Base-by-base conservation (phyloP, 2,797 vertebrate genomes). In the Danio tinwini region DNA sequence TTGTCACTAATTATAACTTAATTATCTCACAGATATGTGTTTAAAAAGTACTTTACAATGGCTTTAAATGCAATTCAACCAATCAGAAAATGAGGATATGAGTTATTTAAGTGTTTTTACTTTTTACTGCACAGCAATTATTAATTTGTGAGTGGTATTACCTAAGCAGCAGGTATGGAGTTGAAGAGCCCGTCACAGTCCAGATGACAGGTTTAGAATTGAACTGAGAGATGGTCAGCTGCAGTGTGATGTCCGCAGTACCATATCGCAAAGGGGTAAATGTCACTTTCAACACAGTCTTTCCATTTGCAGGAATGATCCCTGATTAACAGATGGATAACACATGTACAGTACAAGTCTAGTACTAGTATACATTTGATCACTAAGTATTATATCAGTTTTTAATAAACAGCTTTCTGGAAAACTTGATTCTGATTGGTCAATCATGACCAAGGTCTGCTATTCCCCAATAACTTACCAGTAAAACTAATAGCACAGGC, bases 231-330 rank as follows among this genome's bases (percentile, higher is more conserved):
- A 97, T 85, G 85, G 87, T 56, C 80, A 99, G 81, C 84, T 96
- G 95, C 62, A 98, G 81, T 71, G 91, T 95, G 82, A 96, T 91
- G 78, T 95, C 96, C 71, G 92, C 93, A 0, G 91, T 97, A 63
- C 95, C 96, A 4, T 96, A 98, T n/a, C 92, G 91, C 40, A 91
- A 5, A 0, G 97, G 98, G 49, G 86, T 90, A 74, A 96, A 99
- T 6, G 85, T 95, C 75, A 98, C 90, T 0, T 82, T 88, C 67
- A 98, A 50, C 17, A 88, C 78, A 8, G 88, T 85, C 78, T 93
- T 91, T 2, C 93, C 94, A 7, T 91, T 93, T 69, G 94, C 95
- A 49, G 96, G 95, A 81, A 99, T 96, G 80, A 97, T 89, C 86
- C 97, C 98, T 99, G 86, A 70, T 53, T 74, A 74, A 74, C 11